Evolutionary conservation across 2,888 invertebrate genomes (phyloP), one percentile per base, ranked within the genome.

Genomic region (Oligia fasciuncula): DNA sequence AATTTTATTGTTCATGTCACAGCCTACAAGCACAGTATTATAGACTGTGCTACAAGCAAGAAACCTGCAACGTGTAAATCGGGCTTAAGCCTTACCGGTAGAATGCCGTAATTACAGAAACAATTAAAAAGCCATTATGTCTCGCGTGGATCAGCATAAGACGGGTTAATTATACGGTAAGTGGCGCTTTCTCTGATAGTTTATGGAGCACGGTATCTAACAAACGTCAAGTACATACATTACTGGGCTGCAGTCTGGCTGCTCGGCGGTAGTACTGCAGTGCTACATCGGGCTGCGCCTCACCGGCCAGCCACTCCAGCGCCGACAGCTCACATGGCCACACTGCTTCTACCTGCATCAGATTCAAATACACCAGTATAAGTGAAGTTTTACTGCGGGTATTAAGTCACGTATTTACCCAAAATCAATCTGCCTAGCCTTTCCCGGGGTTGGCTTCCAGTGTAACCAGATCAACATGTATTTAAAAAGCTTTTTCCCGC

Each of bases 271-370:
- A 96, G 91, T 96, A 95, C 78, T 93, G 94, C 82, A 97, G 87
- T 66, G 97, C 97, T 11, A 82, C 91, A 62, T 93, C 95, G 4
- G 97, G 95, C 76, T 93, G 85, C 43, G 96, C 94, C 77, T 95
- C 96, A 66, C 91, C 90, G 66, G 96, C 97, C 78, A 97, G 93
- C 97, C 97, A 96, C 87, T 94, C 94, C 85, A 97, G 89, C 63
- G 96, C 96, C 0, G 93, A 86, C 57, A 94, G 73, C 62, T 94
- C 94, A 85, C 96, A 95, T 63, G 96, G 97, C 96, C 97, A 97
- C 71, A 94, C 93, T 54, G 97, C 96, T 87, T 97, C 97, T 81
- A 96, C 97, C 96, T 97, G 77, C 14, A 70, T 35, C 29, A 23
- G 73, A 69, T 71, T 29, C 13, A n/a, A 77, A 70, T 67, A 54